Base-by-base conservation (phyloP, 2,888 invertebrate genomes). In the Cancer borealis region DNA sequence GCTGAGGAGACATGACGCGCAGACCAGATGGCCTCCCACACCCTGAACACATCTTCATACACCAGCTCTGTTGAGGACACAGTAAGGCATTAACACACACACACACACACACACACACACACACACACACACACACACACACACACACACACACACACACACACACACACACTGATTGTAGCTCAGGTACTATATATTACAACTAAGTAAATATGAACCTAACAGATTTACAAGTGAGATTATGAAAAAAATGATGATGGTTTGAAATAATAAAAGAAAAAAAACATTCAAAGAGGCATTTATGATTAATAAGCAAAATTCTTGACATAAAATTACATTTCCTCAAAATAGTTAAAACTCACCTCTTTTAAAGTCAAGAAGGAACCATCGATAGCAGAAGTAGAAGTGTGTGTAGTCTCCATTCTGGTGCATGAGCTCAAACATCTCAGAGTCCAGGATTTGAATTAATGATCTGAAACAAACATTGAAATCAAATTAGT, bases 21-120 rank as follows among this genome's bases (percentile, higher is more conserved):
- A n/a, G 98, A 98, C 99, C 99, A 99, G 96, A 99, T 99, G 88
- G 98, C 97, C 97, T 99, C 99, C 99, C 99, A 99, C 0, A 99
- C 98, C 12, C 98, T 97, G 96, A 98, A 99, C 92, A 99, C 98
- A 96, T 99, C 99, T 95, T 98, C 98, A 96, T 99, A 99, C 30
- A 98, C 97, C 96, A 99, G 97, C 96, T 99, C 99, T 95, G 93
- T 21, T n/a, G 39, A 21, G 26, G 88, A n/a, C 60, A 84, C 3
- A 39, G 87, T 10, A 95, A 95, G 46, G 30, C 21, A 30, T 54
- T 0, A 46, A 92, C 8, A 45, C 10, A 47, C 14, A 17, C 21
- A 79, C 66, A 92, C 39, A 79, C 8, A 39, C 87, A 21, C 39
- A 39, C 39, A 39, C 39, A 39, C 39, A 39, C 39, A 39, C 39